A percentile compares a stretch with the other conserved stretches of the same genome.
Evolutionary conservation across 2,888 invertebrate genomes (phyloP).

Genomic region (Ashinkailepas kermadecensis): DNA sequence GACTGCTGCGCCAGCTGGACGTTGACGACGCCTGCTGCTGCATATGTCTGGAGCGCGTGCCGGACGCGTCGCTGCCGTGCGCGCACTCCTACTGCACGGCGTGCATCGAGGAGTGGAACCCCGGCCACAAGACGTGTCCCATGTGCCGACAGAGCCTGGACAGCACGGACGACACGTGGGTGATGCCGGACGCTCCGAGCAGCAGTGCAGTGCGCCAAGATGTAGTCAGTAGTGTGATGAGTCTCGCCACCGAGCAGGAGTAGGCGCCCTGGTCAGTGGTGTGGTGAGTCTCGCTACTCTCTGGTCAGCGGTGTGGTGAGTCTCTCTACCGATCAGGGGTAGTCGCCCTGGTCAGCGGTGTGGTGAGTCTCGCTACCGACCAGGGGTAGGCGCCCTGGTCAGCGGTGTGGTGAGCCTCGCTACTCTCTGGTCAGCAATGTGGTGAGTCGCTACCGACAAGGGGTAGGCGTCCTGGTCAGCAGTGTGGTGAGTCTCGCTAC

Average conservation of each 20-base stretch:
- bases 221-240: conserved; percentile 37
- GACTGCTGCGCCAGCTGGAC: neutral
- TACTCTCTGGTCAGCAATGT: too few species aligned
- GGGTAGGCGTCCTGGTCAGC: neutral
- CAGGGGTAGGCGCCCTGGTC: conserved; percentile 34
- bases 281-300: conserved; percentile 39
- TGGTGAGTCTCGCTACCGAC: conserved; percentile 44
- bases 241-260: conserved; percentile 47
- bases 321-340: conserved; percentile 46
- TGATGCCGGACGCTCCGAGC: conserved; percentile 54
- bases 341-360: neutral
- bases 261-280: neutral
- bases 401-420: too few species aligned
- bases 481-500: too few species aligned
- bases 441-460: conserved; percentile 44
- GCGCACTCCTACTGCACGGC: conserved; percentile 60
- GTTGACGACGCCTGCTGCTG: conserved; percentile 45
- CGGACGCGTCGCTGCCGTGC: conserved; percentile 60
- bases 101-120: conserved; percentile 63
- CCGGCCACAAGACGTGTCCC: conserved; percentile 60
- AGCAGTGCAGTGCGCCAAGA: conserved; percentile 38
- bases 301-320: too few species aligned
- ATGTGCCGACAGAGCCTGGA: conserved; percentile 57
- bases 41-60: conserved; percentile 62
- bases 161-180: conserved; percentile 58